Base-by-base conservation (phyloP, 2,888 invertebrate species). In the Pocota personata region DNA sequence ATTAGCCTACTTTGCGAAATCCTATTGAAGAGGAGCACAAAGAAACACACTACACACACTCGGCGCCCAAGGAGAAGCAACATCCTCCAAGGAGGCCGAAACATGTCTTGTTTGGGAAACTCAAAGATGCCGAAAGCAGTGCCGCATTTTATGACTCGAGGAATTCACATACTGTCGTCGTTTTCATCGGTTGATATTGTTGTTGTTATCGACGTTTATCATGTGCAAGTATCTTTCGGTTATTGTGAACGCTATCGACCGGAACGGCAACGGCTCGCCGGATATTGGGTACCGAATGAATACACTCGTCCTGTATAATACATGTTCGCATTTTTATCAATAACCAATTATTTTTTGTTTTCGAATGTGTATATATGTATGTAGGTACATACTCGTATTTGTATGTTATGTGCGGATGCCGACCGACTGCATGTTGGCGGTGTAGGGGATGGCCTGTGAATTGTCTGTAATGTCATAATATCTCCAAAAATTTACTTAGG, bases 191-290 rank as follows among this genome's bases (percentile, higher is more conserved):
- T n/a, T n/a, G n/a, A n/a, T n/a, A n/a, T n/a, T n/a, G n/a, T 32
- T 21, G 16, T 66, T 40, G 57, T 48, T 35, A 71, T 50, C 60
- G 62, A 64, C 64, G 64, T 78, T 78, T 78, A 78, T 78, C 78
- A 78, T 62, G 43, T 64, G 55, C 24, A 78, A 78, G 78, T 78
- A 78, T 78, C 80, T 86, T 57, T 62, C 16, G 57, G 55, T 75
- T 86, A 62, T 86, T 76, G 84, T 86, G 58, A 76, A 66, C 32
- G 69, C 75, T 76, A 80, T 76, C 84, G 75, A 86, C 84, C 84
- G 84, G 82, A 86, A 80, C 84, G 76, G 82, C 71, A 86, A 86
- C 76, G 80, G 76, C 80, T 76, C 84, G 84, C 84, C 84, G 84
- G 84, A 86, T 86, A 86, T 86, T 86, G 76, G 80, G 80, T 80